Conservation (phyloP, 2,113 vertebrate genomes). For the Thryonomys swinderianus region DNA sequence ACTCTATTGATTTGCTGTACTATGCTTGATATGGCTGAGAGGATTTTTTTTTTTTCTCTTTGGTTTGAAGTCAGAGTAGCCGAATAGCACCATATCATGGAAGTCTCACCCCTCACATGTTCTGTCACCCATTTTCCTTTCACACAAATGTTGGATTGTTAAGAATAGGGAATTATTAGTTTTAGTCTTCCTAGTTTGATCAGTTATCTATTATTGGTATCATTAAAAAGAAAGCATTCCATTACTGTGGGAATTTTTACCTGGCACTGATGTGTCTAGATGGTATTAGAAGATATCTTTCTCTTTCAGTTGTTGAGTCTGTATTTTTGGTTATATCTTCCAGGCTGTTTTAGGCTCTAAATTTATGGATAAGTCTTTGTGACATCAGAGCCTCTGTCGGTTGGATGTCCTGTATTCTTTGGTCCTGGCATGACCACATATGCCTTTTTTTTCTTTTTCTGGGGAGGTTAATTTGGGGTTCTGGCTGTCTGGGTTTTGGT, state of each 20-base stretch:
- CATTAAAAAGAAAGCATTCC: not conserved
- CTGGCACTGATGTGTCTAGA: constrained; percentile 9
- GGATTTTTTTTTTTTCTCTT: constrained; percentile 28
- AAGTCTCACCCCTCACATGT: not conserved
- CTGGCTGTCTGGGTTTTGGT: not conserved
- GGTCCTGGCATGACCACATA: not conserved
- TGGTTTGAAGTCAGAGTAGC: constrained; percentile 33
- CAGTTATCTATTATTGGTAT: not conserved
- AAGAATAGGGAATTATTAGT: not conserved
- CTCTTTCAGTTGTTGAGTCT: not conserved
- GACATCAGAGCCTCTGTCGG: not conserved
- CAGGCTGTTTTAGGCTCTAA: not conserved
- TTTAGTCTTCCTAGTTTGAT: not conserved
- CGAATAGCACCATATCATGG: not conserved
- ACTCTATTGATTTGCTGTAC: not conserved
- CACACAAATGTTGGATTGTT: not conserved
- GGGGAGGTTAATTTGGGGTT: constrained; percentile 16
- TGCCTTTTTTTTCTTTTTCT: constrained; percentile 42
- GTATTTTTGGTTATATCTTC: constrained; percentile 35
- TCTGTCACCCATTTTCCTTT: constrained; percentile 5
- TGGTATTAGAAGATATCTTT: constrained; percentile 23
- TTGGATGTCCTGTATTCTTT: not conserved
- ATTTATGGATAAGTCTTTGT: not conserved
- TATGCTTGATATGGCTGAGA: constrained; percentile 17
- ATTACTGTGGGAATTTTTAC: not conserved